A percentile compares a stretch with the other conserved stretches of the same genome.
Conservation (phyloP, 2,888 invertebrate species). For the Frankliniella fusca region DNA sequence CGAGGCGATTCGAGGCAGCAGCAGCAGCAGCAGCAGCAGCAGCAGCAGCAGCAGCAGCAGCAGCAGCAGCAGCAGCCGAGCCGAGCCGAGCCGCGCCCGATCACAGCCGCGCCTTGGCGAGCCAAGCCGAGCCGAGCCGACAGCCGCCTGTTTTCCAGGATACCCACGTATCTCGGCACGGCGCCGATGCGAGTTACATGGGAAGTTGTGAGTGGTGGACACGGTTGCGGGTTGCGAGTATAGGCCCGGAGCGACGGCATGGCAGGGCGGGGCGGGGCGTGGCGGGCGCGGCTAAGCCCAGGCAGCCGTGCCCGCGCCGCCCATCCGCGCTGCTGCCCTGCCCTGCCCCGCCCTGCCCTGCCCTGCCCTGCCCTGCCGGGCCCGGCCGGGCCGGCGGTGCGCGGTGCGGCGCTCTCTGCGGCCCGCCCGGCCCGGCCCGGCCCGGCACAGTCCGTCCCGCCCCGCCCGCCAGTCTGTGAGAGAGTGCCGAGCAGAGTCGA, state of each 20-base stretch:
- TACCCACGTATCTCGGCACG: background rate
- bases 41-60: too few species aligned
- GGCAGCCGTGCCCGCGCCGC: too few species aligned
- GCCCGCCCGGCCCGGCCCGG: too few species aligned
- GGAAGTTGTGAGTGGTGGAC: background rate
- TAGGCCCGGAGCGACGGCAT: background rate
- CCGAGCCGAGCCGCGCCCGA: background rate
- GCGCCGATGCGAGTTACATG: background rate
- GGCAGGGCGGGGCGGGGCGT: background rate
- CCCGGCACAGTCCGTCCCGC: too few species aligned
- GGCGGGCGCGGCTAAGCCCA: background rate
- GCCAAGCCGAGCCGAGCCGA: background rate
- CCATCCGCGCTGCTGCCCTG: too few species aligned
- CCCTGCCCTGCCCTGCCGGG: too few species aligned
- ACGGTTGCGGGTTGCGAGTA: background rate
- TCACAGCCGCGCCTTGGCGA: background rate
- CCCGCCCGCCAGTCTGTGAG: background rate
- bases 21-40: too few species aligned
- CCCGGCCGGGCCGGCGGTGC: too few species aligned
- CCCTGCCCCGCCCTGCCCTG: too few species aligned
- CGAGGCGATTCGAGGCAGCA: too few species aligned
- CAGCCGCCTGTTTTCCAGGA: background rate
- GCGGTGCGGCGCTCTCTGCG: too few species aligned
- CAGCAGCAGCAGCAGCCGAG: background rate
- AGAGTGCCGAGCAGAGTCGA: background rate